phyloP scores from a whole-genome alignment of 2,888 invertebrate genomes.

The Eupithecia tripunctaria region DNA sequence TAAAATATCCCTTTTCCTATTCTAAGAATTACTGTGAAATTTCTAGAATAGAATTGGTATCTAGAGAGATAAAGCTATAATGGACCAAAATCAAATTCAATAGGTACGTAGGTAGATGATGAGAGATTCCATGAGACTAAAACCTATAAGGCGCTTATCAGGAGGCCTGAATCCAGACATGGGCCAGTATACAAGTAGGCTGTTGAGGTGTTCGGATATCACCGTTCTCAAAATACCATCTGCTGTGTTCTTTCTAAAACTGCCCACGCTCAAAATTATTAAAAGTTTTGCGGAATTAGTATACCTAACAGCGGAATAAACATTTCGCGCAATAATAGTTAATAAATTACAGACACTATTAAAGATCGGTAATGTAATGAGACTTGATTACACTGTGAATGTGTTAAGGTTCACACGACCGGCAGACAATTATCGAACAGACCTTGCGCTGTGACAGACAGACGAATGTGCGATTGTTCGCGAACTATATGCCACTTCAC shows the following conservation, averaged over 20 bases:
- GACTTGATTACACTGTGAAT: conserved; percentile 62
- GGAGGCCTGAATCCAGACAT: no score
- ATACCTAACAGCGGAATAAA: conserved; percentile 5
- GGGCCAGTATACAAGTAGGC: no score
- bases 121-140: no score
- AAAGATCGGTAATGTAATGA: conserved; percentile 65
- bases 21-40: background rate
- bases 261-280: conserved; percentile 18
- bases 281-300: conserved; percentile 26
- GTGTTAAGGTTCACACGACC: conserved; percentile 72
- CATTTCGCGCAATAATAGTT: conserved; percentile 49
- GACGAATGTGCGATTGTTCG: conserved; percentile 75
- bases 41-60: background rate
- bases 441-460: conserved; percentile 76
- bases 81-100: background rate
- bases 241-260: background rate
- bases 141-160: no score
- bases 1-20: background rate
- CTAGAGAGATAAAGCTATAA: background rate
- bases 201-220: background rate
- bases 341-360: conserved; percentile 61
- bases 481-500: conserved; percentile 34
- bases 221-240: background rate
- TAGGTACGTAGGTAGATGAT: no score
- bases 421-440: conserved; percentile 63